Base-by-base conservation (phyloP, 2,797 vertebrate species). In the Cossypha heuglini region DNA sequence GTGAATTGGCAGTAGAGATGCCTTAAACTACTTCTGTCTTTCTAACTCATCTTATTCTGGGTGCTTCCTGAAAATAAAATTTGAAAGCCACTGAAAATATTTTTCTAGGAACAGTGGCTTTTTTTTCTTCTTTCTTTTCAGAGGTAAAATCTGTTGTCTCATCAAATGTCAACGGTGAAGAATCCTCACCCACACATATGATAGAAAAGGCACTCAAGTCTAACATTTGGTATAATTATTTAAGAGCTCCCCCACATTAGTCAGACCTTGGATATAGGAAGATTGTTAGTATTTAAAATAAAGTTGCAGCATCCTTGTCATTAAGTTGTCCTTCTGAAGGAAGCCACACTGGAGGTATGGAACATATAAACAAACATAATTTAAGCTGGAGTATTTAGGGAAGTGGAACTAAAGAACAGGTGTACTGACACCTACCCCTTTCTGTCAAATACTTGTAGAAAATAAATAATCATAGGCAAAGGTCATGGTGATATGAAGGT, bases 291-390 rank as follows among this genome's bases (percentile, higher is more conserved):
- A 71, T 68, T 89, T 71, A 59, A 81, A 88, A 73, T 66, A 26
- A 73, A 75, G 28, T 51, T 89, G 24, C 55, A 73, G 10, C 1
- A 1, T 66, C 37, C 37, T 82, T 95, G 55, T 87, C 59, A 85
- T 83, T 90, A 80, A 77, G 7, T 46, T 83, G 86, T 74, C 75
- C 84, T 94, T 85, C 49, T 82, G 75, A 89, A 94, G 52, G 38
- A 85, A 92, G 13, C 16, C 55, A 71, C 21, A 1, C 8, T 46
- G 38, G 33, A 74, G 52, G 17, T 74, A 54, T 20, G 35, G 77
- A 91, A 92, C 67, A 71, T 71, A 61, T 80, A 97, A 95, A 93
- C 79, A 94, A 93, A 91, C 25, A 62, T n/a, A 54, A 18, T 3
- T 57, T 67, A 57, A 0, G 0, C 6, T 88, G 78, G 45, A 88